Conservation (phyloP, 2,888 invertebrate genomes). For the Trichacis sp. region DNA sequence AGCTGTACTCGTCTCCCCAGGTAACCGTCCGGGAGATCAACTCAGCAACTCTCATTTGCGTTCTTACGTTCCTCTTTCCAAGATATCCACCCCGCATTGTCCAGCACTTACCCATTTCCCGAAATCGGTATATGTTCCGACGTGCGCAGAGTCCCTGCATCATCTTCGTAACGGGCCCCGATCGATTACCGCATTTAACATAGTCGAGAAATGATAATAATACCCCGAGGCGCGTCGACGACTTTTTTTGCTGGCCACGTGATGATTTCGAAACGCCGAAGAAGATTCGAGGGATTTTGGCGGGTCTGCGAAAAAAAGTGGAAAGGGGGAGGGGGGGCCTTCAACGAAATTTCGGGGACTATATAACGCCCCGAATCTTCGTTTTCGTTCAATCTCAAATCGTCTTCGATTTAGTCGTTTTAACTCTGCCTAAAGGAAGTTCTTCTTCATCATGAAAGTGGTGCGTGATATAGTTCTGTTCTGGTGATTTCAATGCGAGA, state of each 20-base stretch:
- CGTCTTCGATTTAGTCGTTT: not conserved
- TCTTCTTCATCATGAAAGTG: not conserved
- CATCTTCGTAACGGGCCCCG: not conserved
- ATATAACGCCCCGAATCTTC: not conserved
- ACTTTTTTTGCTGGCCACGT: not conserved
- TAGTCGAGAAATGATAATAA: conserved; percentile 1
- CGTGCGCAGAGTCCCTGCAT: not conserved
- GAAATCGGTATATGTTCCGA: too few relatives aligned
- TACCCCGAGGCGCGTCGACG: not conserved
- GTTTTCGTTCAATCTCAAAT: not conserved
- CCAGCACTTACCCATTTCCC: too few relatives aligned
- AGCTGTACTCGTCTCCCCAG: too few relatives aligned
- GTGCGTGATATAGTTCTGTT: too few relatives aligned
- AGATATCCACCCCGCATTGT: too few relatives aligned
- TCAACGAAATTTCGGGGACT: not conserved
- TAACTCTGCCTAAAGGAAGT: too few relatives aligned
- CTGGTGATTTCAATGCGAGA: too few relatives aligned
- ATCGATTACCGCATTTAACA: not conserved
- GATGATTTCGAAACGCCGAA: not conserved
- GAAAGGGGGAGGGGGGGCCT: not conserved
- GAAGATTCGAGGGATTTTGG: not conserved
- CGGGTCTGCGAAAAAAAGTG: not conserved
- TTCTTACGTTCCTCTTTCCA: too few relatives aligned
- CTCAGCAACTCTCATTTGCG: too few relatives aligned
- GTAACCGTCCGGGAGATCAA: too few relatives aligned